Base-by-base conservation (phyloP, 1,140 invertebrate genomes). In the Drosophila gunungcola region DNA sequence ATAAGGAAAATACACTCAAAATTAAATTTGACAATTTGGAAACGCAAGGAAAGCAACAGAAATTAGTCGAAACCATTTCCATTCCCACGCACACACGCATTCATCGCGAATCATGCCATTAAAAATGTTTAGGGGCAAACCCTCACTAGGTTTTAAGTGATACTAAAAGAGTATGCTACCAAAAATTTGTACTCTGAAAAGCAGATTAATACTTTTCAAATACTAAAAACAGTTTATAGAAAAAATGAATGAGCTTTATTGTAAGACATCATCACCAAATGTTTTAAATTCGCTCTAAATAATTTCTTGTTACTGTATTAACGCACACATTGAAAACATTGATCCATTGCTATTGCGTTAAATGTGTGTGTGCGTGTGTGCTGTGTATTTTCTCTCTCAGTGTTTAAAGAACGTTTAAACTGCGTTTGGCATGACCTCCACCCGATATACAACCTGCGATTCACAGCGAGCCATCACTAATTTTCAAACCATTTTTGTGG, bases 281-380 rank as follows among this genome's bases (percentile, higher is more conserved):
- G 16, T 32, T 32, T 32, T 1, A 32, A 32, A 32, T 32, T 32
- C 29, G 6, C 29, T 32, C 5, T 7, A 32, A 6, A 32, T 7
- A 32, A 32, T 6, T 32, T 32, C 2, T 1, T 32, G 29, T 32
- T 32, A 32, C 1, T 32, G 5, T 32, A 32, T 65, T 61, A 36
- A 51, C 34, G 42, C 61, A 16, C 63, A 65, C 63, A 65, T 45
- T 63, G 34, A 65, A 51, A 32, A 43, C 63, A 67, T 67, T 67
- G 61, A 65, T 51, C 45, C 64, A 65, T 67, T 67, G 36, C 21
- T 42, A 56, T 69, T 57, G 64, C 52, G 67, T 45, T 42, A 36
- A 70, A 70, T 70, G 65, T 57, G 68, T 70, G 64, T 51, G 64
- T 46, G 64, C 55, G 67, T 29, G 67, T 32, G 51, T 70, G 29